Conservation (phyloP, 2,888 invertebrate species). For the Pseudococcus jackbeardsleyi region DNA sequence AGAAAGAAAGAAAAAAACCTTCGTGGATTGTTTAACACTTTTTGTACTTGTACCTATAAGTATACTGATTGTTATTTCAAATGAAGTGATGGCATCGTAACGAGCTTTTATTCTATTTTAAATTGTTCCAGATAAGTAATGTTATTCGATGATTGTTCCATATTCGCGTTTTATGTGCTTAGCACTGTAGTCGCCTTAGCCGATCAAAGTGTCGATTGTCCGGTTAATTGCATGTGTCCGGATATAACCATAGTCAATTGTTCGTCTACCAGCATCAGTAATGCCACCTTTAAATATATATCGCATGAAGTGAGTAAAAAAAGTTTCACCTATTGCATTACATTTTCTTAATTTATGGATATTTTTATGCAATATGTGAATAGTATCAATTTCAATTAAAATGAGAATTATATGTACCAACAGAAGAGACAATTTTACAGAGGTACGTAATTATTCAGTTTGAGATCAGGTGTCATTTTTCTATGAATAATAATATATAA, state of each 20-base stretch:
- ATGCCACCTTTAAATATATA: slow-evolving; percentile 37
- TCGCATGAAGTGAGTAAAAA: neutral
- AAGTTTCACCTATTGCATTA: neutral
- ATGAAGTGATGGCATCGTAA: neutral
- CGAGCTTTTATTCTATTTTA: neutral
- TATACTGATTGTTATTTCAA: neutral
- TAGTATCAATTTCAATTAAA: no score
- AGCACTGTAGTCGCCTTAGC: slow-evolving; percentile 11
- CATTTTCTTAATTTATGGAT: neutral
- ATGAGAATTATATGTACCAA: no score
- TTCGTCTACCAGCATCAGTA: neutral
- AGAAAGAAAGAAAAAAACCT: neutral
- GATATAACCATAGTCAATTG: slow-evolving; percentile 2
- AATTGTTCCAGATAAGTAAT: slow-evolving; percentile 57
- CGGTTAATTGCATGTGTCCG: slow-evolving; percentile 27
- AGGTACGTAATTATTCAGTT: no score
- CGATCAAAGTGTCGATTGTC: slow-evolving; percentile 9
- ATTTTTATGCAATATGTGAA: neutral
- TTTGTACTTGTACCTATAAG: neutral
- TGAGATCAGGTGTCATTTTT: no score
- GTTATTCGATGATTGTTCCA: slow-evolving; percentile 56
- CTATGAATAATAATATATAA: no score
- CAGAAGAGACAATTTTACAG: no score
- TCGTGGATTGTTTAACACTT: slow-evolving; percentile 1
- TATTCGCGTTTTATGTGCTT: slow-evolving; percentile 40